phyloP scores from a whole-genome alignment of 2,797 vertebrate species.

The Chromobotia macracanthus region DNA sequence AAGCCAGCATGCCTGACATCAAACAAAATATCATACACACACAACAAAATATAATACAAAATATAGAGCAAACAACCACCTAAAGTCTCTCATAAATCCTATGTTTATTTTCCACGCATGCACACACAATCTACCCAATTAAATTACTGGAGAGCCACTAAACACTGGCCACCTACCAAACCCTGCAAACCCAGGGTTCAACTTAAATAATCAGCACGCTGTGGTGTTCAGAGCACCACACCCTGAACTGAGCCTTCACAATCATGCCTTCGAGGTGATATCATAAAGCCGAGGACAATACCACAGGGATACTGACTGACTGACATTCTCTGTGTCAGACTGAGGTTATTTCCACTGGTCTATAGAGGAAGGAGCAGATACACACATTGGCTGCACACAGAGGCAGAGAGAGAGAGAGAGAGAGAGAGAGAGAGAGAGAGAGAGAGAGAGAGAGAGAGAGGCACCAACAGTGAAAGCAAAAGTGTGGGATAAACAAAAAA shows the following conservation, averaged over 20 bases:
- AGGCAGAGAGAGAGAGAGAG: constrained; percentile 10
- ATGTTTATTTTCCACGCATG: background rate
- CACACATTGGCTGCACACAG: background rate
- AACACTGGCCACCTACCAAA: constrained; percentile 11
- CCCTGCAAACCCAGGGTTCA: constrained; percentile 28
- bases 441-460: no score
- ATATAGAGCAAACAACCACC: background rate
- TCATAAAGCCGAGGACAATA: constrained; percentile 34
- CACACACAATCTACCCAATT: background rate
- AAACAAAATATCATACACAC: background rate
- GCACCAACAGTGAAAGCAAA: background rate
- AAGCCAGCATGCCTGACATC: background rate
- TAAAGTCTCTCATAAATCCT: background rate
- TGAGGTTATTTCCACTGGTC: constrained; percentile 12
- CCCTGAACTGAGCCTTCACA: constrained; percentile 32
- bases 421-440: constrained; percentile 6
- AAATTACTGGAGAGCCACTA: background rate
- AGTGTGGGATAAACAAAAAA: background rate
- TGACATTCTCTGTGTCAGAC: constrained; percentile 15
- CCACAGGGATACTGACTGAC: constrained; percentile 12
- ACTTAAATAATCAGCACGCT: constrained; percentile 43
- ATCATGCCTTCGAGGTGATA: constrained; percentile 44
- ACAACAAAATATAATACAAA: no score
- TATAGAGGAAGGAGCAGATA: background rate
- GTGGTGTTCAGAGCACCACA: constrained; percentile 39